Percentiles rank a stretch among this genome's conserved stretches.
Evolutionary conservation across 2,888 invertebrate species (phyloP).

Genomic region (Troides aeacus): DNA sequence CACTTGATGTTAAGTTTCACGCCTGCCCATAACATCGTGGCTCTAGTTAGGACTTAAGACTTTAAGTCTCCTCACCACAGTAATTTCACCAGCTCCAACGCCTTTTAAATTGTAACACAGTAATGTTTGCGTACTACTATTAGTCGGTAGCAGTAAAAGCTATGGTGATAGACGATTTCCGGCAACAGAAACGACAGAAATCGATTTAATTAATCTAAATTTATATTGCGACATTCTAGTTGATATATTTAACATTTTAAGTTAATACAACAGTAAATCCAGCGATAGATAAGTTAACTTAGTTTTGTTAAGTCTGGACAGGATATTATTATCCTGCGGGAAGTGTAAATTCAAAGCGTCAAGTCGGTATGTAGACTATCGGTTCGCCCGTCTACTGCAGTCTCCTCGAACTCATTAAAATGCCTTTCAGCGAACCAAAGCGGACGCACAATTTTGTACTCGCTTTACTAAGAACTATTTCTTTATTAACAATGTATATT

Average conservation of each 20-base stretch:
- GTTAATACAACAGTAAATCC: not conserved
- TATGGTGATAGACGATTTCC: too few relatives aligned
- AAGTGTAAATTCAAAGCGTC: not conserved
- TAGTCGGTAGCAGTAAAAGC: not conserved
- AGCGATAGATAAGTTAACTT: not conserved
- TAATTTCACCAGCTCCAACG: too few relatives aligned
- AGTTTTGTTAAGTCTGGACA: not conserved
- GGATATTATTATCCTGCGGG: conserved; percentile 7
- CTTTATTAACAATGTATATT: not conserved
- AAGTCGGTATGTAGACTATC: conserved; percentile 4
- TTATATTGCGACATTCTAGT: too few relatives aligned
- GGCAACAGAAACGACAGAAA: too few relatives aligned
- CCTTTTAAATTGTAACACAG: too few relatives aligned
- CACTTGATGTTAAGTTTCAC: too few relatives aligned
- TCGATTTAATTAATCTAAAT: too few relatives aligned
- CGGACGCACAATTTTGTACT: conserved; percentile 3
- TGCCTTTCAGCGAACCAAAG: not conserved
- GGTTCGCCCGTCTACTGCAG: conserved; percentile 7
- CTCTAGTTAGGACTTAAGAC: too few relatives aligned
- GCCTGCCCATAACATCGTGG: too few relatives aligned
- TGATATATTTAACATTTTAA: not conserved
- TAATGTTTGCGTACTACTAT: not conserved
- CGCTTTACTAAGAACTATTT: not conserved
- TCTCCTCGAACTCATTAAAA: conserved; percentile 8
- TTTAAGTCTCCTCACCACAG: too few relatives aligned